Evolutionary conservation across 2,113 vertebrate species (phyloP), one percentile per base, ranked within the genome.

Genomic region (Tachysurus fulvidraco): DNA sequence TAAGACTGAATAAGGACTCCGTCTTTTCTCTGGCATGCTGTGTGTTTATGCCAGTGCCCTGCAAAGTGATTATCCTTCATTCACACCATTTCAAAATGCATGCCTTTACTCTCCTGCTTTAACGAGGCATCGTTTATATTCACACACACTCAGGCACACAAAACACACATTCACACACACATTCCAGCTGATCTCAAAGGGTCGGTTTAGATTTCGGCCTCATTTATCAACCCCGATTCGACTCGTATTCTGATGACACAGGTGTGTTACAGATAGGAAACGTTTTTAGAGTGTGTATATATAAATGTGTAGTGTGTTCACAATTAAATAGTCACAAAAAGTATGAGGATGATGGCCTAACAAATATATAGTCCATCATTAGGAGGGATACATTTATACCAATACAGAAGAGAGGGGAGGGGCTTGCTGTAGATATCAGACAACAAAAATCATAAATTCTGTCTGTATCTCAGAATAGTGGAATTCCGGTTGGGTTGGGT

Each of bases 101-200:
- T 89, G 88, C 74, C 81, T 74, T 82, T 83, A 65, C 69, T 84
- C 89, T 82, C 57, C 81, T 78, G 73, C 50, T 76, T 90, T 92
- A 90, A 92, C 88, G 86, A 90, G 86, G 83, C 71, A 69, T 77
- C 44, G 65, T 89, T 91, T 85, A 85, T 85, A 55, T 62, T 65
- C 87, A 86, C 30, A 44, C 41, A 83, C 52, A 86, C 64, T 62
- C 64, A 73, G 36, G 41, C 50, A 12, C 71, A 74, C 67, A 73
- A 57, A 73, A 73, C 85, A 77, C 46, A n/a, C 54, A 60, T 59
- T 41, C 12, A 41, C 44, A 36, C 55, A 46, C 12, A 17, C 44
- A 69, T 10, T 36, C 64, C 81, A 54, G 13, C 8, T 5, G 7
- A 83, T 52, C 25, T 54, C 50, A 77, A 14, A 16, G 74, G 25